phyloP scores from a whole-genome alignment of 2,113 vertebrate genomes.

The Ophiodon elongatus region DNA sequence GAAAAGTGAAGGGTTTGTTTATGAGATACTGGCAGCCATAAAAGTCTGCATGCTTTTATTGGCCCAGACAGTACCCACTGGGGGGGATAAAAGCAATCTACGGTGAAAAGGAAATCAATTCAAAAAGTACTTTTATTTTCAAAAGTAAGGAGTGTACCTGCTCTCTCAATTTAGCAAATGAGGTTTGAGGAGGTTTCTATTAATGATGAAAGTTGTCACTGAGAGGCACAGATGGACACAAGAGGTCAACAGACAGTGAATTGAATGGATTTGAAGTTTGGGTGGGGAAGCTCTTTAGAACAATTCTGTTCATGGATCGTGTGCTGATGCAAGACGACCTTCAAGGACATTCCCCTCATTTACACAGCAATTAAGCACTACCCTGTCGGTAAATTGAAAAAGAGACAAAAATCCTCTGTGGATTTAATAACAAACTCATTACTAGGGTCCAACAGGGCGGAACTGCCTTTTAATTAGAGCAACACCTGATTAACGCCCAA shows the following conservation, averaged over 20 bases:
- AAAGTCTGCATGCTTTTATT: conserved; percentile 34
- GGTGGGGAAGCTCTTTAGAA: conserved; percentile 33
- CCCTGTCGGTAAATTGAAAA: conserved; percentile 84
- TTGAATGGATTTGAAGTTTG: conserved; percentile 34
- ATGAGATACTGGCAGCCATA: conserved; percentile 41
- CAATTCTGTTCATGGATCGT: conserved; percentile 52
- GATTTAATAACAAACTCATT: conserved; percentile 88
- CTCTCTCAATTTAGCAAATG: conserved; percentile 27
- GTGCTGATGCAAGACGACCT: conserved; percentile 74
- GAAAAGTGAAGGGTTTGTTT: conserved; percentile 49
- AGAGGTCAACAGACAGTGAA: conserved; percentile 15
- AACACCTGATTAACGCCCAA: conserved; percentile 86
- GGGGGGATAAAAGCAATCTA: conserved; percentile 31
- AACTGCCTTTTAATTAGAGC: conserved; percentile 88
- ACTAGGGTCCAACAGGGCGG: conserved; percentile 82
- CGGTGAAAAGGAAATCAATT: conserved; percentile 54
- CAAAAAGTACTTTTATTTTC: conserved; percentile 42
- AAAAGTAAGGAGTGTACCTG: conserved; percentile 12
- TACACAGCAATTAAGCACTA: conserved; percentile 82
- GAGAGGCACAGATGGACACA: conserved; percentile 26
- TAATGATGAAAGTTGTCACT: neutral
- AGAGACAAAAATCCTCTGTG: conserved; percentile 81
- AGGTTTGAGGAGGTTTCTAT: conserved; percentile 21
- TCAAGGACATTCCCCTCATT: conserved; percentile 82
- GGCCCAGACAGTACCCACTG: neutral